Evolutionary conservation across 1,140 invertebrate genomes (phyloP).

Genomic region (Drosophila setifemur): DNA sequence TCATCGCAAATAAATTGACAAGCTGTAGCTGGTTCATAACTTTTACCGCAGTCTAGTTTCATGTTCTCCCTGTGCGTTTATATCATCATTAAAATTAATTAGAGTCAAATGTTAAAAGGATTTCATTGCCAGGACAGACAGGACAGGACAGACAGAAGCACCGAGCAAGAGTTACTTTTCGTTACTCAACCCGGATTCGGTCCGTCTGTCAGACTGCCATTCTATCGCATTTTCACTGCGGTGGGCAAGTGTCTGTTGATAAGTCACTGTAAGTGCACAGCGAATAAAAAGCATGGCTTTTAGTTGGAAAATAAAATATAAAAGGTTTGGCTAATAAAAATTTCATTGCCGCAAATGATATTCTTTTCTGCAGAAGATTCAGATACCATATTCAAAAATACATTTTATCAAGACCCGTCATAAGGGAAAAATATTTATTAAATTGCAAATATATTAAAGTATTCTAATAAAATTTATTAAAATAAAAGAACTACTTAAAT

Average conservation of each 20-base stretch:
- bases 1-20: constrained; percentile 39
- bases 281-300: not conserved
- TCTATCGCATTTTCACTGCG: constrained; percentile 2
- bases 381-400: too few species aligned
- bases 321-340: too few species aligned
- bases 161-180: constrained; percentile 20
- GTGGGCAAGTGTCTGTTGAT: constrained; percentile 8
- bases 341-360: too few species aligned
- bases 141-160: not conserved
- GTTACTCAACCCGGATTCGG: not conserved
- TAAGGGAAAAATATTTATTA: too few species aligned
- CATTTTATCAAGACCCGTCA: too few species aligned
- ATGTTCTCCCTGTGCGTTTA: constrained; percentile 52
- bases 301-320: too few species aligned
- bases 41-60: constrained; percentile 30
- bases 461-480: too few species aligned
- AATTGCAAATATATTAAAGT: too few species aligned
- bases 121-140: constrained; percentile 42
- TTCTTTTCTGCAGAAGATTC: too few species aligned
- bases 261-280: not conserved
- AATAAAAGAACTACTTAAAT: too few species aligned
- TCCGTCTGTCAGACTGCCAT: not conserved
- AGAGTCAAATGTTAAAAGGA: constrained; percentile 79
- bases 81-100: constrained; percentile 82
- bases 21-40: constrained; percentile 46